Conservation (phyloP, 23 tunicate genomes). For the Diplosoma virens region DNA sequence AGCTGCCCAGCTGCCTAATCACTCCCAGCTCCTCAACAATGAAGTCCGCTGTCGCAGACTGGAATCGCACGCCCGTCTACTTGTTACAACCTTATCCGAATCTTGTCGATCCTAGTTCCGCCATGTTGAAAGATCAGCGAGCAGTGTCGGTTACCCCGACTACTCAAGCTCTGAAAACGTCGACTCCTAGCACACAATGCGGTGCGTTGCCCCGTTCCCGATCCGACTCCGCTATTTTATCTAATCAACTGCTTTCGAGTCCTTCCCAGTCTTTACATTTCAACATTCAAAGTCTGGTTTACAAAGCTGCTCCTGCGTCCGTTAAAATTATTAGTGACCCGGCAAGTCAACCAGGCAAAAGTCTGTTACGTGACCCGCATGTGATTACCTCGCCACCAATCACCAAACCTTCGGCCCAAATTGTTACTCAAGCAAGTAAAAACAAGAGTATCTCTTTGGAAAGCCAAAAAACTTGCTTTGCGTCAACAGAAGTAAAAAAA, state of each 20-base stretch:
- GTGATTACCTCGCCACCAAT: background rate
- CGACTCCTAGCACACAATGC: background rate
- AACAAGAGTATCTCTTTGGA: background rate
- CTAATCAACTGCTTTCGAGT: background rate
- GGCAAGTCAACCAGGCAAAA: background rate
- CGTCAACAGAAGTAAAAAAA: background rate
- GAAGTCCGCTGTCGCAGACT: background rate
- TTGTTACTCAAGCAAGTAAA: too few relatives aligned
- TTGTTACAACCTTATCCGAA: background rate
- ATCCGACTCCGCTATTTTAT: background rate
- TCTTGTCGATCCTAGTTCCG: too few relatives aligned
- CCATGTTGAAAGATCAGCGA: too few relatives aligned
- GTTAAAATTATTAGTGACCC: background rate
- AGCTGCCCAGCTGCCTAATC: background rate
- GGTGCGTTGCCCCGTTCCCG: background rate
- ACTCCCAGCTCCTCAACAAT: background rate
- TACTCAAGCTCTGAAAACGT: background rate
- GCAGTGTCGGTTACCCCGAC: background rate
- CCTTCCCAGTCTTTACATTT: slow-evolving; percentile 56
- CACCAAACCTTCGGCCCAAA: too few relatives aligned
- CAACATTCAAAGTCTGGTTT: slow-evolving; percentile 74
- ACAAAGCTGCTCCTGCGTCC: slow-evolving; percentile 42
- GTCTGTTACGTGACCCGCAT: background rate
- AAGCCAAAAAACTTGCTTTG: background rate
- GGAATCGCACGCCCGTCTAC: background rate